phyloP scores from a whole-genome alignment of 2,888 invertebrate genomes.

The Mythimna loreyi region DNA sequence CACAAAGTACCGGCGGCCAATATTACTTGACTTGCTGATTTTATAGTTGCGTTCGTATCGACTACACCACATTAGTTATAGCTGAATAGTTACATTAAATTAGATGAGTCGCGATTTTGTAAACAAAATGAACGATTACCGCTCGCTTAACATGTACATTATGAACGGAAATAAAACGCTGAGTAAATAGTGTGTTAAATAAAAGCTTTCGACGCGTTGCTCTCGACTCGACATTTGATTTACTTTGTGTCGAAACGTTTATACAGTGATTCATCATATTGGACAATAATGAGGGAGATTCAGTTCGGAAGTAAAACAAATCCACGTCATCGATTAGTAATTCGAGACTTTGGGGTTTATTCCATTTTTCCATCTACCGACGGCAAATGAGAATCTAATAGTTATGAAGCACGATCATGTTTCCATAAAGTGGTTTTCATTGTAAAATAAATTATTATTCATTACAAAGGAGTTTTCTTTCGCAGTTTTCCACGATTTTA shows the following conservation, averaged over 20 bases:
- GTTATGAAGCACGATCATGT: conserved; percentile 59
- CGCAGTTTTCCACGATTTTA: conserved; percentile 21
- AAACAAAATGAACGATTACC: conserved; percentile 72
- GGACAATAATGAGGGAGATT: conserved; percentile 85
- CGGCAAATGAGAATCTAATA: conserved; percentile 61
- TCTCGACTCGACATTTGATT: conserved; percentile 78
- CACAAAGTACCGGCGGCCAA: conserved; percentile 22
- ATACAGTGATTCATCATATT: conserved; percentile 87
- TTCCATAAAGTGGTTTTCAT: conserved; percentile 60
- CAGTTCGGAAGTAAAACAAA: conserved; percentile 84
- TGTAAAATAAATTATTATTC: conserved; percentile 51
- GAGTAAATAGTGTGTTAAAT: conserved; percentile 77
- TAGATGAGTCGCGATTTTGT: conserved; percentile 70
- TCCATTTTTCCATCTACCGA: conserved; percentile 70
- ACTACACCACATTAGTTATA: conserved; percentile 35
- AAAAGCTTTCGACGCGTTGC: conserved; percentile 79
- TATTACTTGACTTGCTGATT: conserved; percentile 18
- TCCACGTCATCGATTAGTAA: conserved; percentile 86
- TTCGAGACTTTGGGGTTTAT: conserved; percentile 79
- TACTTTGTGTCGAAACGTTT: conserved; percentile 85
- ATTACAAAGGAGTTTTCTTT: conserved; percentile 40
- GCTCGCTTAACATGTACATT: conserved; percentile 69
- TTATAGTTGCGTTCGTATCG: conserved; percentile 29
- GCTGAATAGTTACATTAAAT: conserved; percentile 67
- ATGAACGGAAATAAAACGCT: conserved; percentile 72